Evolutionary conservation across 1,140 invertebrate genomes (phyloP).

Genomic region (Pectinophora gossypiella): DNA sequence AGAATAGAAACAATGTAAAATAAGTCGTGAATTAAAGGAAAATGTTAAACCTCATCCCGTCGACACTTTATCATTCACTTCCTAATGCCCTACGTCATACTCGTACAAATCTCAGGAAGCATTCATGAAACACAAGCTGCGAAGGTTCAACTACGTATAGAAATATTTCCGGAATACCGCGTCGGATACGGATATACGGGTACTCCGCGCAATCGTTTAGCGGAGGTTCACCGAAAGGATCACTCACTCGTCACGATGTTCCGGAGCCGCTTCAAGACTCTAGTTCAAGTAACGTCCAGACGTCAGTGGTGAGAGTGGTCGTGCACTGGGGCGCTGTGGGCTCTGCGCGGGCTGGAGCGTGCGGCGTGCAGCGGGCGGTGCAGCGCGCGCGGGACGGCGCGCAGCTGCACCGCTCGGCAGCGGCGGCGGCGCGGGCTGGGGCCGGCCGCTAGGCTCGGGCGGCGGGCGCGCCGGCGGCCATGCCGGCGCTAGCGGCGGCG

Average conservation of each 20-base stretch:
- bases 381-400: constrained; percentile 5
- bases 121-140: too few species aligned
- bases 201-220: neutral
- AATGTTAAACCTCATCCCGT: too few species aligned
- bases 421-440: constrained; percentile 15
- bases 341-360: neutral
- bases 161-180: neutral
- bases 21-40: too few species aligned
- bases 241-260: neutral
- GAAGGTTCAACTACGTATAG: neutral
- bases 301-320: neutral
- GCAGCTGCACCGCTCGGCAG: constrained; percentile 8
- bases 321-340: constrained; percentile 9
- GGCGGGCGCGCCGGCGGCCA: constrained; percentile 44
- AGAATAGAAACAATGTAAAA: too few species aligned
- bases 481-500: constrained; percentile 46
- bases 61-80: too few species aligned
- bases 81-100: too few species aligned
- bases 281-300: neutral
- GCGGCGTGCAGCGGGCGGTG: neutral
- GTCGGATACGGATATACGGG: neutral
- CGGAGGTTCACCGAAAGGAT: neutral
- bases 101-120: too few species aligned
- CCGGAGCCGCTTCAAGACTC: neutral
- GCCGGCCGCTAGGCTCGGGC: constrained; percentile 23